A percentile compares a stretch with the other conserved stretches of the same genome.
phyloP scores from a whole-genome alignment of 2,113 vertebrate genomes.

The Eonycteris spelaea region DNA sequence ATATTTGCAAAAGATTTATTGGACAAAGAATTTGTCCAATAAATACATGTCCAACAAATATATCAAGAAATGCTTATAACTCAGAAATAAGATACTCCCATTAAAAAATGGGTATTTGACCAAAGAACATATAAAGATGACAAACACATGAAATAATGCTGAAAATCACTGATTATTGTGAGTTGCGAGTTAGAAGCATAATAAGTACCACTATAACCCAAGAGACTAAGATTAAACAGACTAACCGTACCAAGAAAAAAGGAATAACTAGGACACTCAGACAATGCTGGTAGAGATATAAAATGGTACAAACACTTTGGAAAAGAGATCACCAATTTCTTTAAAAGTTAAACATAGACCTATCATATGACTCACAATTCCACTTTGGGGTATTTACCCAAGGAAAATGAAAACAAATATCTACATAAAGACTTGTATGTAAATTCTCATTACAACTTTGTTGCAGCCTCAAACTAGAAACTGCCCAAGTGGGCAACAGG shows the following conservation, averaged over 20 bases:
- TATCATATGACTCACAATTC: neutral
- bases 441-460: neutral
- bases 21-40: neutral
- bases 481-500: neutral
- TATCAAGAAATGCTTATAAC: slow-evolving; percentile 5
- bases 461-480: neutral
- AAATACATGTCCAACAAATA: neutral
- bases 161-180: neutral
- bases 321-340: neutral
- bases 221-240: neutral
- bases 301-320: neutral
- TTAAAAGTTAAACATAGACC: neutral
- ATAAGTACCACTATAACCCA: neutral
- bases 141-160: neutral
- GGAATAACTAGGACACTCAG: neutral
- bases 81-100: neutral
- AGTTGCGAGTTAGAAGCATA: neutral
- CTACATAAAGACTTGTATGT: neutral
- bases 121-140: neutral
- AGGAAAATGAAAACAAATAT: neutral
- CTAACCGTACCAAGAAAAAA: neutral
- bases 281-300: neutral
- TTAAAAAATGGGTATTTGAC: neutral
- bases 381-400: neutral
- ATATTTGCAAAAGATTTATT: neutral